Percentiles rank a stretch among this genome's conserved stretches.
Evolutionary conservation across 2,113 vertebrate genomes (phyloP).

Genomic region (Trichomycterus rosablanca): DNA sequence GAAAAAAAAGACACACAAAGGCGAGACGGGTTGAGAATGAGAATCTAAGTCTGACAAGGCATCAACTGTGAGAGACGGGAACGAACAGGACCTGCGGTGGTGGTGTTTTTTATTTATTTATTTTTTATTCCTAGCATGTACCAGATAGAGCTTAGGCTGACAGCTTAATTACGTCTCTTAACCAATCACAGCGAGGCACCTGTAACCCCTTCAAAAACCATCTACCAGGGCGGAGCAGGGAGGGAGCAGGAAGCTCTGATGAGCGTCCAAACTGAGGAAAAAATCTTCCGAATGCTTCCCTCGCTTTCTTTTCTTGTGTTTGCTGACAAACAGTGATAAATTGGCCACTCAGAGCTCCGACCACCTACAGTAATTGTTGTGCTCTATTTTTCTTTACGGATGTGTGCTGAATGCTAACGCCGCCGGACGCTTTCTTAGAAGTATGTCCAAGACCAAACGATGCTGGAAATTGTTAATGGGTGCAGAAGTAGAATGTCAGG

Average conservation of each 20-base stretch:
- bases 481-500: too few species aligned
- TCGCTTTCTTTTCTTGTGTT: constrained; percentile 15
- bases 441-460: too few species aligned
- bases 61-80: constrained; percentile 28
- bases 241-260: constrained; percentile 26
- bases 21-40: not conserved
- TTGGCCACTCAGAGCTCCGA: constrained; percentile 29
- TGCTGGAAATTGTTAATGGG: too few species aligned
- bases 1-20: not conserved
- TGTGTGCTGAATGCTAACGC: constrained; percentile 18
- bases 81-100: constrained; percentile 32
- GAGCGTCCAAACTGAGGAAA: constrained; percentile 15
- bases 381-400: constrained; percentile 5
- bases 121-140: constrained; percentile 42
- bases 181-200: constrained; percentile 36
- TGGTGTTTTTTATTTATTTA: too few species aligned
- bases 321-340: constrained; percentile 38
- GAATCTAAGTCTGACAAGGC: constrained; percentile 35
- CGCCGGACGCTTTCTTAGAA: too few species aligned
- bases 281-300: constrained; percentile 18
- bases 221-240: constrained; percentile 16
- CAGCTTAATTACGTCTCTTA: constrained; percentile 43
- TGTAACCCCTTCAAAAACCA: constrained; percentile 35
- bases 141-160: constrained; percentile 30
- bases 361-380: constrained; percentile 29